phyloP scores from a whole-genome alignment of 2,113 vertebrate genomes.

The Galeopterus variegatus region DNA sequence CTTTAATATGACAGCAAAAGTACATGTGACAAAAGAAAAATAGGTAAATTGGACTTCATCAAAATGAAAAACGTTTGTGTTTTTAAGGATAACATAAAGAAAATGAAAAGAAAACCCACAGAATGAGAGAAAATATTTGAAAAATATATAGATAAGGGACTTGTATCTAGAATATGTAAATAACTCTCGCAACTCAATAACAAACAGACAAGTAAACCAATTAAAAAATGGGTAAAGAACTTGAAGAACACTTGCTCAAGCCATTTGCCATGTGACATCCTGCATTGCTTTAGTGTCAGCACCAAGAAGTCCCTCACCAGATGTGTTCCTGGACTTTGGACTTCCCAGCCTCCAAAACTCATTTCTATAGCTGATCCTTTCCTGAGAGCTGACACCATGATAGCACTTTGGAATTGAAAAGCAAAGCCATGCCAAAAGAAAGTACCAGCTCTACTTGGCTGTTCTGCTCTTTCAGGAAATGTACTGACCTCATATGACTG shows the following conservation, averaged over 20 bases:
- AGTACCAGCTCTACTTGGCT: background rate
- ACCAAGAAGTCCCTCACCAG: no score
- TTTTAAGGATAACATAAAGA: background rate
- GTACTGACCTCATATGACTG: slow-evolving; percentile 92
- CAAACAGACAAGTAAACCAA: background rate
- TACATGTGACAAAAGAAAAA: background rate
- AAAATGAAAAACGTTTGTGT: background rate
- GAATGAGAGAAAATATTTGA: background rate
- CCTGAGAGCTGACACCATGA: background rate
- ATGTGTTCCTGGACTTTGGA: no score
- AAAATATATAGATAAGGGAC: background rate
- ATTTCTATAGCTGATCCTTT: background rate
- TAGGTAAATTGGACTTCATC: background rate
- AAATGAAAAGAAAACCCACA: background rate
- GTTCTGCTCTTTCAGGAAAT: background rate
- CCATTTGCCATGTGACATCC: no score
- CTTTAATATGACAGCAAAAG: background rate
- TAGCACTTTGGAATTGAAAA: background rate
- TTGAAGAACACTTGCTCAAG: no score
- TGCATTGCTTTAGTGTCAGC: no score
- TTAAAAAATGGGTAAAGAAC: slow-evolving; percentile 28
- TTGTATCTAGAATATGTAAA: slow-evolving; percentile 1
- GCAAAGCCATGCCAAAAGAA: background rate
- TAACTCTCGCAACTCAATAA: background rate
- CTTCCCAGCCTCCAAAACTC: no score